A percentile compares a stretch with the other conserved stretches of the same genome.
Evolutionary conservation across 2,113 vertebrate genomes (phyloP).

Genomic region (Geococcyx californianus): DNA sequence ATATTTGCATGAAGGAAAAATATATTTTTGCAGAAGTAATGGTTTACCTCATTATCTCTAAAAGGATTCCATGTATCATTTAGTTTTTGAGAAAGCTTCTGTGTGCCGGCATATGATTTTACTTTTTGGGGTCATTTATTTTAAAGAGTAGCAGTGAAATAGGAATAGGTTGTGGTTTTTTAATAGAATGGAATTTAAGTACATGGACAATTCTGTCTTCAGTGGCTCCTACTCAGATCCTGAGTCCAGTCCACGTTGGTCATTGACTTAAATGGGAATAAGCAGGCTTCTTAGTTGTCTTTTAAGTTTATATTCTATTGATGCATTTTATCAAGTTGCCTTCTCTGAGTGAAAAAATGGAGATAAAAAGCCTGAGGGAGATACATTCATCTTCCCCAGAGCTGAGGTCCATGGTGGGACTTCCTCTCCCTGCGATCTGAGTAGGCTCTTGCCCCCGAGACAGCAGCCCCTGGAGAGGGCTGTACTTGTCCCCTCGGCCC

Average conservation of each 20-base stretch:
- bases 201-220: background rate
- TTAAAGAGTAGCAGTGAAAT: background rate
- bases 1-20: slow-evolving; percentile 69
- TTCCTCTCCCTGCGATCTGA: background rate
- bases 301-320: background rate
- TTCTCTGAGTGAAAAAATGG: background rate
- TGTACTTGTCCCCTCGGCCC: background rate
- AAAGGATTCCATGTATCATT: slow-evolving; percentile 38
- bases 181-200: background rate
- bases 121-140: background rate
- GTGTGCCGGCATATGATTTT: background rate
- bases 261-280: background rate
- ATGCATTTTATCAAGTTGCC: background rate
- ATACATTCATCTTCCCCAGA: background rate
- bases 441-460: background rate
- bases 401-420: background rate
- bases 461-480: background rate
- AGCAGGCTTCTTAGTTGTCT: background rate
- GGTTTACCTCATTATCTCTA: slow-evolving; percentile 54
- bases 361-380: background rate
- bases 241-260: background rate
- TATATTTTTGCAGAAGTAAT: slow-evolving; percentile 61
- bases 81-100: slow-evolving; percentile 31
- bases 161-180: background rate
- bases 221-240: background rate